Evolutionary conservation across 2,888 invertebrate species (phyloP).

Genomic region (Tinea trinotella): DNA sequence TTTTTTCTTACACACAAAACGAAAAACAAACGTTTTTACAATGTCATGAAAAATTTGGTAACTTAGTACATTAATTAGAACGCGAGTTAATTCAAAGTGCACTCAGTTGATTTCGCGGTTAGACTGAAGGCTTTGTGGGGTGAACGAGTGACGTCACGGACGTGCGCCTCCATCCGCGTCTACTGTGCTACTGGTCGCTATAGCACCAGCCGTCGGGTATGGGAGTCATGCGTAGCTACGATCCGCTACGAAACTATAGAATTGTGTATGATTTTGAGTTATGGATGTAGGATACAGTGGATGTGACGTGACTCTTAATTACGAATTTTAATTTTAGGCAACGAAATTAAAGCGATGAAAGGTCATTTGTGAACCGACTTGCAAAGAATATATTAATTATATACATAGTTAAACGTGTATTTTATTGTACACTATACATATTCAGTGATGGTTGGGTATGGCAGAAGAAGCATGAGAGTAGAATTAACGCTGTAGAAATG

Average conservation of each 20-base stretch:
- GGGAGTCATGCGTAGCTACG: conserved; percentile 17
- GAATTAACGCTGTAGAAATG: too few species aligned
- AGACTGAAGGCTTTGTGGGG: neutral
- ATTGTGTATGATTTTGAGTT: conserved; percentile 11
- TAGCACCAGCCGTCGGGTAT: conserved; percentile 16
- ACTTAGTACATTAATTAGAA: conserved; percentile 2
- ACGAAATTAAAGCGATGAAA: neutral
- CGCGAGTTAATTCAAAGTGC: neutral
- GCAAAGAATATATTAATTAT: neutral
- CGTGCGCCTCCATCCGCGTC: conserved; percentile 6
- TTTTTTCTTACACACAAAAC: neutral
- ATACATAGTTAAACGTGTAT: neutral
- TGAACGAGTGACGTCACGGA: neutral
- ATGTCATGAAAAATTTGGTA: conserved; percentile 2
- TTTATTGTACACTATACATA: too few species aligned
- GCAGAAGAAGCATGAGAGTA: too few species aligned
- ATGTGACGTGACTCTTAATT: conserved; percentile 9
- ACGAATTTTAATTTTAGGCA: neutral
- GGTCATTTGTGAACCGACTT: neutral
- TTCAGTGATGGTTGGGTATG: too few species aligned
- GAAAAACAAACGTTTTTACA: neutral
- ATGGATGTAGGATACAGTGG: conserved; percentile 4
- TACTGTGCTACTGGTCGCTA: conserved; percentile 9
- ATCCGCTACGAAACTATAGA: conserved; percentile 15
- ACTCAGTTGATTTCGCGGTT: conserved; percentile 4